Percentiles rank a stretch among this genome's conserved stretches.
Evolutionary conservation across 2,797 vertebrate genomes (phyloP).

Genomic region (Chelidonichthys spinosus): DNA sequence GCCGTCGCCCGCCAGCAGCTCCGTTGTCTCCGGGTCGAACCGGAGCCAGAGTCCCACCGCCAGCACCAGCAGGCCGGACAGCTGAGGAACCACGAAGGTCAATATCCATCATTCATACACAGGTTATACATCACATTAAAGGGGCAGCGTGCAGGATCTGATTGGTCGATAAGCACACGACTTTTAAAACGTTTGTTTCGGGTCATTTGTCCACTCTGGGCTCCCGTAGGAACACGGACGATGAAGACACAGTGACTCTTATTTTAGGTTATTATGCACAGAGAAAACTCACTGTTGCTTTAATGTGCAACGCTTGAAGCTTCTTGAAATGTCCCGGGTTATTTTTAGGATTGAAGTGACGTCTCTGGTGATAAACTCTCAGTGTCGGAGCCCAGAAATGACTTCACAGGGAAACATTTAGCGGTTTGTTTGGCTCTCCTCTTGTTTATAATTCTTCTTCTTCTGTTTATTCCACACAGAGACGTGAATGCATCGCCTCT

Average conservation of each 20-base stretch:
- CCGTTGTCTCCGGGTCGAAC: conserved; percentile 85
- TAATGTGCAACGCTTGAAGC: background rate
- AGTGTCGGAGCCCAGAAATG: conserved; percentile 13
- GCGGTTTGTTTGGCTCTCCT: background rate
- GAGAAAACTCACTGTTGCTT: background rate
- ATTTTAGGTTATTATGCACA: no score
- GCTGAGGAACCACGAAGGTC: conserved; percentile 74
- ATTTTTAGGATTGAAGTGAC: background rate
- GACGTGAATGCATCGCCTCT: conserved; percentile 41
- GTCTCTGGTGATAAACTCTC: conserved; percentile 3
- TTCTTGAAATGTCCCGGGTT: background rate
- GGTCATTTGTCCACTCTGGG: no score
- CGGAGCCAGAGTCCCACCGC: conserved; percentile 95
- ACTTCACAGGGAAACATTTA: background rate
- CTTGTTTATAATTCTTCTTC: conserved; percentile 40
- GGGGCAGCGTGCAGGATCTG: background rate
- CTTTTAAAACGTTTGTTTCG: no score
- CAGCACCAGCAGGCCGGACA: conserved; percentile 91
- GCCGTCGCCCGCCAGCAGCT: conserved; percentile 80
- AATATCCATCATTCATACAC: background rate
- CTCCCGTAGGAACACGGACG: no score
- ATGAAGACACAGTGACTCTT: no score
- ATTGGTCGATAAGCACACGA: no score
- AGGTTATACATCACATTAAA: background rate
- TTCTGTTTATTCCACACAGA: conserved; percentile 34